These are phyloP conservation scores for Perizoma affinitatum DNA, from an alignment of 2,888 invertebrate genomes.

Conservation along the genomic window DNA sequence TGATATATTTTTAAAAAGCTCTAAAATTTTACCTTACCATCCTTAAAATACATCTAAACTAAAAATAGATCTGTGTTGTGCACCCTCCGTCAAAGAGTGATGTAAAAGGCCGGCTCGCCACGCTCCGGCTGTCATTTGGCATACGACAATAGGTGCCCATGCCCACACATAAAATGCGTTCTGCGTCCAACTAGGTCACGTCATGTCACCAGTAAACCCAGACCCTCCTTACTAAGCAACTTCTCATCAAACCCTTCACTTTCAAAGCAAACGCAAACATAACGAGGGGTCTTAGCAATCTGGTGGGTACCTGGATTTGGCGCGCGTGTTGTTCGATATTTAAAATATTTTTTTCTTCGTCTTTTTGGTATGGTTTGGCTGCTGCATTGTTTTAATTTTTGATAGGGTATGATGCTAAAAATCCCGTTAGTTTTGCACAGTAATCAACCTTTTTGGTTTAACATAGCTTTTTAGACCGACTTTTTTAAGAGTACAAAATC, in stretches of 20 bases:
- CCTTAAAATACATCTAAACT: background rate
- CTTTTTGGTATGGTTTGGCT: slow-evolving; percentile 7
- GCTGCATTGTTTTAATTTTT: slow-evolving; percentile 14
- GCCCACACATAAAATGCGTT: slow-evolving; percentile 45
- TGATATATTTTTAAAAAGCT: no score
- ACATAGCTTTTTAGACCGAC: no score
- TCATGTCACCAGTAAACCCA: slow-evolving; percentile 35
- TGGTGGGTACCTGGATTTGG: slow-evolving; percentile 37
- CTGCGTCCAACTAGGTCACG: slow-evolving; percentile 49
- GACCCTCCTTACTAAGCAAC: slow-evolving; percentile 25
- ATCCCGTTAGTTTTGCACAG: no score
- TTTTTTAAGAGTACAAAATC: no score
- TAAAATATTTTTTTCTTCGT: slow-evolving; percentile 25
- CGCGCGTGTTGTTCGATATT: slow-evolving; percentile 32
- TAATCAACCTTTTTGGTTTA: no score
- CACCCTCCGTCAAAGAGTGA: slow-evolving; percentile 13
- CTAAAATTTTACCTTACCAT: no score
- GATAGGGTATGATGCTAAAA: background rate
- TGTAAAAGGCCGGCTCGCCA: slow-evolving; percentile 11
- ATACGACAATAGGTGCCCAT: slow-evolving; percentile 39
- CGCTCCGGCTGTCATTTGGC: slow-evolving; percentile 43
- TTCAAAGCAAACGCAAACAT: slow-evolving; percentile 15
- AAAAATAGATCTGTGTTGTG: background rate
- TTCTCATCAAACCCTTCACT: slow-evolving; percentile 18
- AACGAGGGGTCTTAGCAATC: slow-evolving; percentile 28